These are phyloP conservation scores for Dasysyrphus tricinctus DNA, from an alignment of 2,888 invertebrate species.

Conservation along the genomic window DNA sequence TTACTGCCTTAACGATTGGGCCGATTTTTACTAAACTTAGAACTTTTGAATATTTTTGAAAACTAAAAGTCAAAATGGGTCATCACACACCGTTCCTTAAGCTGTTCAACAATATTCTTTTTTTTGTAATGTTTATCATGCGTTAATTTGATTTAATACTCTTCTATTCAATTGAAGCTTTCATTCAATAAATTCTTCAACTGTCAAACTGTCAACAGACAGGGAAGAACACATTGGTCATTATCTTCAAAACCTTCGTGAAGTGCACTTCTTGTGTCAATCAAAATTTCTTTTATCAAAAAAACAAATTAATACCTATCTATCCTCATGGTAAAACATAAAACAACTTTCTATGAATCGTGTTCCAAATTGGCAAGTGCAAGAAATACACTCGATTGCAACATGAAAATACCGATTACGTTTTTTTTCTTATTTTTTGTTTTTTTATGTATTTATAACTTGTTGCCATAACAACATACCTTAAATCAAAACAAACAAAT, in stretches of 20 bases:
- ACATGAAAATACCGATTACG: conserved; percentile 35
- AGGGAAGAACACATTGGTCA: conserved; percentile 7
- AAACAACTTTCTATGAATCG: conserved; percentile 62
- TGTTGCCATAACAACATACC: conserved; percentile 27
- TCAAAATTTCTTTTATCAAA: conserved; percentile 27
- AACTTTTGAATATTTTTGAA: no score
- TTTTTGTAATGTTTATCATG: no score
- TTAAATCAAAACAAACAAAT: conserved; percentile 30
- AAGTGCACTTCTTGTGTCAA: conserved; percentile 18
- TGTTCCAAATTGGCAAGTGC: conserved; percentile 48
- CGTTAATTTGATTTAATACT: not conserved
- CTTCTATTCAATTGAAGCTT: not conserved
- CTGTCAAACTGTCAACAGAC: not conserved
- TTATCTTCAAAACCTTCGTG: conserved; percentile 1
- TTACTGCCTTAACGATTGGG: no score
- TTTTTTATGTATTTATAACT: not conserved
- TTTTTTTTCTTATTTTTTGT: not conserved
- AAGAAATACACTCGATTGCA: conserved; percentile 33
- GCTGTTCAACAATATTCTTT: no score
- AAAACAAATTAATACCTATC: conserved; percentile 6
- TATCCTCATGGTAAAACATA: conserved; percentile 41
- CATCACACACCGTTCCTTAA: no score
- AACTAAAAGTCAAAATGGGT: no score
- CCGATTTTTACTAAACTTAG: no score
- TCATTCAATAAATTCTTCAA: not conserved